Percentiles rank a stretch among this genome's conserved stretches.
These are phyloP conservation scores for Parauchenoglanis ngamensis DNA, from an alignment of 2,797 vertebrate genomes.

Conservation along the genomic window DNA sequence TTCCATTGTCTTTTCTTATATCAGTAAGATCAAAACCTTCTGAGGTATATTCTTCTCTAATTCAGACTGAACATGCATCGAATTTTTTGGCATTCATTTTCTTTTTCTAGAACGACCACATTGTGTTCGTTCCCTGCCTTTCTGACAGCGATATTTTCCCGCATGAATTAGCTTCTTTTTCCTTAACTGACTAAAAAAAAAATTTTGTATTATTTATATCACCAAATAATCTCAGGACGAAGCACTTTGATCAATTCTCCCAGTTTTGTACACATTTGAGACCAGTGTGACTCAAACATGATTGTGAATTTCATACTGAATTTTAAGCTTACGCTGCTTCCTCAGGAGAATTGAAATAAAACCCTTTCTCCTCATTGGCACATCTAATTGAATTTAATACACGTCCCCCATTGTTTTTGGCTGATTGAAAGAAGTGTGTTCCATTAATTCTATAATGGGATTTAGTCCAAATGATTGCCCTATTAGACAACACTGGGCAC, in stretches of 20 bases:
- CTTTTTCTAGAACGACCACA: not conserved
- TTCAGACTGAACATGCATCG: conserved; percentile 33
- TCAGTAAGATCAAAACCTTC: conserved; percentile 43
- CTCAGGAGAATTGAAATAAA: conserved; percentile 44
- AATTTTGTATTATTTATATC: conserved; percentile 21
- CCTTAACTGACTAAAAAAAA: not conserved
- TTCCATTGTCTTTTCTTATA: conserved; percentile 19
- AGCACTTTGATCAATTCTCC: not conserved
- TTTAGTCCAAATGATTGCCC: conserved; percentile 75
- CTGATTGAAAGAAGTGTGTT: conserved; percentile 62
- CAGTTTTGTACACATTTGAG: not conserved
- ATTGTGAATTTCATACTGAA: conserved; percentile 38
- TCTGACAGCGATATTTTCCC: conserved; percentile 37
- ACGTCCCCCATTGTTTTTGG: conserved; percentile 63
- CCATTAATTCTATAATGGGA: conserved; percentile 71
- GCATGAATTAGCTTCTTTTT: conserved; percentile 12
- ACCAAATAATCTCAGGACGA: not conserved
- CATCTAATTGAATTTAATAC: conserved; percentile 67
- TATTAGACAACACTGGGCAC: conserved; percentile 67
- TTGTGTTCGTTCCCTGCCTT: not conserved
- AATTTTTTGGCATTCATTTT: conserved; percentile 43
- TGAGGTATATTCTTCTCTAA: conserved; percentile 33
- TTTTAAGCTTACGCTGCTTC: conserved; percentile 15
- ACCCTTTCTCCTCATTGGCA: conserved; percentile 60
- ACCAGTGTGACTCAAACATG: not conserved